Evolutionary conservation across 2,113 vertebrate genomes (phyloP), one percentile per base, ranked within the genome.

Genomic region (Eretmochelys imbricata): DNA sequence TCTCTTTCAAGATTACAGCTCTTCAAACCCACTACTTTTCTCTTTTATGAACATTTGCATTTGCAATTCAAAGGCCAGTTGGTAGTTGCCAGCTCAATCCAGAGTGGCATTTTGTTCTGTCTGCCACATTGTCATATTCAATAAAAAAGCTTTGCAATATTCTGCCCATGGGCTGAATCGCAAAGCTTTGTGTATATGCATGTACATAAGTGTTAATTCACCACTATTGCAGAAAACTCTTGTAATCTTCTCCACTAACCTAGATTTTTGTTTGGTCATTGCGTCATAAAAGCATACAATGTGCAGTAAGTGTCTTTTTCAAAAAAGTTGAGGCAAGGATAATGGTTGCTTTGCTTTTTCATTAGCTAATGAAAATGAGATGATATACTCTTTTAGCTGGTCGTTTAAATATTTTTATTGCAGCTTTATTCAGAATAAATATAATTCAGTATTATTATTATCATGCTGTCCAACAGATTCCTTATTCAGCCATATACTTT

Each of bases 111-210:
- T 81, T 82, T 46, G 75, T 2, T n/a, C 79, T 16, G 65, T 86
- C 25, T 2, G 46, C 1, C 49, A 69, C 42, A n/a, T 55, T 78
- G 48, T 49, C 38, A 42, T 20, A 42, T 59, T 76, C 54, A 84
- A 29, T 59, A 51, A 27, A 86, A 51, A 75, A 82, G 22, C 0
- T 0, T 0, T 6, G 10, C 42, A 46, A 31, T 80, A 42, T 19
- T 48, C 42, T 54, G 2, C 10, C 16, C 8, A 19, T 11, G 24
- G 24, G 35, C 3, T 51, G 80, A 54, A 72, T n/a, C 27, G 89
- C n/a, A 82, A 88, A 48, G 0, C 0, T 29, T n/a, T n/a, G 14
- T 42, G 17, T 91, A 91, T 46, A 54, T 89, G 17, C 48, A 62
- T 50, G 48, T 48, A 8, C 48, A 48, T 54, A 50, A 13, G 17